Evolutionary conservation across 1,140 invertebrate species (phyloP).

Genomic region (Drosophila arawakana): DNA sequence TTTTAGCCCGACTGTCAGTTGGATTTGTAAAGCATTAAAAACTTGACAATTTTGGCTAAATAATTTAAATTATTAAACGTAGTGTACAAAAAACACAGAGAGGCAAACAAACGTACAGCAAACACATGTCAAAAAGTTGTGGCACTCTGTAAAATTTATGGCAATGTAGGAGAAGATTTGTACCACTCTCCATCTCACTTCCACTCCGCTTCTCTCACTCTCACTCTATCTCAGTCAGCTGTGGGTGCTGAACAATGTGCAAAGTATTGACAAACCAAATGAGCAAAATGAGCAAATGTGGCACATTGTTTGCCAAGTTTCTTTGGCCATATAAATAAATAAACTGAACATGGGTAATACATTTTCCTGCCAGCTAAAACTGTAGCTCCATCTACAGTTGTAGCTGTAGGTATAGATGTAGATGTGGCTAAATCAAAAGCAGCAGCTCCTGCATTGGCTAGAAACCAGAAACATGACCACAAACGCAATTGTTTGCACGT

Average conservation of each 20-base stretch:
- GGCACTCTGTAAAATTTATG: constrained; percentile 69
- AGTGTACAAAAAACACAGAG: constrained; percentile 25
- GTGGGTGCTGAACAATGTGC: constrained; percentile 30
- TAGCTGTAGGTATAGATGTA: background rate
- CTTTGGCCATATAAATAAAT: constrained; percentile 66
- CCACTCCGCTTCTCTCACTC: background rate
- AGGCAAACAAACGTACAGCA: background rate
- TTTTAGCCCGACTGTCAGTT: constrained; percentile 38
- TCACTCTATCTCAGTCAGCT: background rate
- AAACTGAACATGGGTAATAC: constrained; percentile 73
- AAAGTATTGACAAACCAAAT: constrained; percentile 78
- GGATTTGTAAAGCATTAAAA: constrained; percentile 52
- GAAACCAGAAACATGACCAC: constrained; percentile 63
- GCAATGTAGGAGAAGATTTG: constrained; percentile 45
- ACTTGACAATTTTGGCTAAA: constrained; percentile 43
- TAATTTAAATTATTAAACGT: constrained; percentile 67
- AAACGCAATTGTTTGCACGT: constrained; percentile 76
- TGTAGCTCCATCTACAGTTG: background rate
- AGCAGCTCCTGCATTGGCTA: constrained; percentile 5
- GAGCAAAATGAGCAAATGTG: constrained; percentile 66
- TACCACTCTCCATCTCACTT: background rate
- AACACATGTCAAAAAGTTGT: constrained; percentile 62
- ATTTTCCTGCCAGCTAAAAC: constrained; percentile 52
- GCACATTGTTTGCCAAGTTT: constrained; percentile 66
- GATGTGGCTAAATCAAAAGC: constrained; percentile 21